Evolutionary conservation across 2,888 invertebrate species (phyloP), one percentile per base, ranked within the genome.

Genomic region (Morpho helenor): DNA sequence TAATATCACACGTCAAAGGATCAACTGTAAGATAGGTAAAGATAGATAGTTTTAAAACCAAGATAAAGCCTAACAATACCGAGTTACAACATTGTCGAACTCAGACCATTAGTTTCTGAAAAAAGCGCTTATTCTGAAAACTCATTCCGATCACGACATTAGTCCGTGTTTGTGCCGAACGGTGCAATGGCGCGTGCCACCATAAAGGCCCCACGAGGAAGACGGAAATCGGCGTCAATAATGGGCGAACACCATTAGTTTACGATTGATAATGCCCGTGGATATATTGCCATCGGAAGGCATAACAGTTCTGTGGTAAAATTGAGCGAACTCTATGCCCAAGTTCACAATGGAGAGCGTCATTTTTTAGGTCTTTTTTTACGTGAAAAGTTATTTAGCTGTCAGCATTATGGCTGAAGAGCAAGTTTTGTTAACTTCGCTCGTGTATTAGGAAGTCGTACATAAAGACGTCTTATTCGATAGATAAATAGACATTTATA

Each of bases 251-350:
- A 79, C 89, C 89, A 89, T 90, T 90, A 90, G 86, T 82, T 77
- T 74, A 75, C 84, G 87, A 90, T 89, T 89, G 89, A 90, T 89
- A 89, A 87, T 89, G 86, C 87, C 78, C 67, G 68, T 75, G 79
- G 82, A 87, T 84, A 84, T 86, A 87, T 87, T 71, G 87, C 80
- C 64, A 72, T 70, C 87, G 89, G 89, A 90, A 90, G 83, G 77
- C 84, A 89, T 89, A 89, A 90, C 89, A 87, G 88, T 90, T 88
- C 83, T 87, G 89, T 80, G 89, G 89, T 79, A 84, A 84, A 88
- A 88, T 88, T 83, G 87, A 83, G 80, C 86, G 87, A 76, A 79
- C 80, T 82, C 64, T 56, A 64, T 60, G 62, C 64, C 58, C 63
- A 59, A 57, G 53, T 66, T 61, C 58, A 66, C 70, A 63, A 69